phyloP scores from a whole-genome alignment of 2,888 invertebrate genomes.

The Sympetrum striolatum region DNA sequence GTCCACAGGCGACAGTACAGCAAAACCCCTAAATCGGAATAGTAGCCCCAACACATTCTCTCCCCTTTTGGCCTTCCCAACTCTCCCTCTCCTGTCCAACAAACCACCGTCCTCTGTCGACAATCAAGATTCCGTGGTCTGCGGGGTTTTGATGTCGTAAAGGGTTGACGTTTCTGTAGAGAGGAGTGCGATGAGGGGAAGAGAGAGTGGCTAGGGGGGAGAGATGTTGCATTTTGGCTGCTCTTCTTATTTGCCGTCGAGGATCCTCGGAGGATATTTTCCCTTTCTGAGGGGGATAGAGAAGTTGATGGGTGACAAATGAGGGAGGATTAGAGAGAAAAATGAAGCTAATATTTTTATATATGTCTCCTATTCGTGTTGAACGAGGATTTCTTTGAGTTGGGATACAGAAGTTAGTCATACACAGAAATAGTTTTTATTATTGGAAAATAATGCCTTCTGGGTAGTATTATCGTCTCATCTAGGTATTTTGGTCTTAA shows the following conservation, averaged over 20 bases:
- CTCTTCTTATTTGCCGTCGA: neutral
- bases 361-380: too few relatives aligned
- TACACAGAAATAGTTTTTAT: too few relatives aligned
- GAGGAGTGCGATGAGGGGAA: neutral
- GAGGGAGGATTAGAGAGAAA: neutral
- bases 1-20: constrained; percentile 7
- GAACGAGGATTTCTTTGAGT: too few relatives aligned
- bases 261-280: neutral
- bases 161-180: constrained; percentile 19
- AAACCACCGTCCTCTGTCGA: constrained; percentile 4
- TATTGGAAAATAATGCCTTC: too few relatives aligned
- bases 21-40: neutral
- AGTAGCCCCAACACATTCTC: neutral
- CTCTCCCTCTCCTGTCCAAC: neutral
- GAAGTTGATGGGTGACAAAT: neutral
- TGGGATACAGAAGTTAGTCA: too few relatives aligned
- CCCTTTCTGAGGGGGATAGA: neutral
- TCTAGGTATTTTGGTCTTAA: too few relatives aligned
- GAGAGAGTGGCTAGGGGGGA: neutral
- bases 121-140: constrained; percentile 30
- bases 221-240: neutral
- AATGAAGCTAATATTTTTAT: neutral
- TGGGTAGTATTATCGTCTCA: too few relatives aligned
- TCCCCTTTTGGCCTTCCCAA: neutral
- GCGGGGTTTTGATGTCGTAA: neutral